Conservation (phyloP, 2,888 invertebrate genomes). For the Busseola fusca region DNA sequence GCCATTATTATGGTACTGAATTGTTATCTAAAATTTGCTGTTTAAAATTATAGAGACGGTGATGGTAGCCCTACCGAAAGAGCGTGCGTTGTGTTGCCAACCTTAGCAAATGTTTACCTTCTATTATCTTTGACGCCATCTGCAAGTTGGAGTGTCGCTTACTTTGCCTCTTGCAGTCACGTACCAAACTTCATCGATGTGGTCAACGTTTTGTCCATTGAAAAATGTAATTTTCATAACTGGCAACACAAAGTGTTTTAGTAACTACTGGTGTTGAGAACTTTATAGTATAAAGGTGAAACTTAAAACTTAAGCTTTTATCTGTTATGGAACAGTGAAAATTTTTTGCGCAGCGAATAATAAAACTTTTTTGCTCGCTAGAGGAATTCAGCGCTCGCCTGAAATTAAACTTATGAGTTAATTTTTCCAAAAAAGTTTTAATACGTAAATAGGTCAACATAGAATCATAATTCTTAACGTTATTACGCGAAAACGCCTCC, state of each 20-base stretch:
- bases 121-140: constrained; percentile 75
- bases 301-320: constrained; percentile 29
- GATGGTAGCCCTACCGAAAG: constrained; percentile 46
- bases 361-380: constrained; percentile 22
- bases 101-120: constrained; percentile 78
- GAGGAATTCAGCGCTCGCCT: constrained; percentile 19
- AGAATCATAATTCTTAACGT: constrained; percentile 42
- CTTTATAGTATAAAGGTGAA: constrained; percentile 4
- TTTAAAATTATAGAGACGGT: not conserved
- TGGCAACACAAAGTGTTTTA: constrained; percentile 22
- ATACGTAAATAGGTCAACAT: constrained; percentile 53
- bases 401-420: constrained; percentile 44
- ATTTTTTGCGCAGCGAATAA: not conserved
- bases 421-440: constrained; percentile 40
- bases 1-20: not conserved
- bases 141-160: constrained; percentile 54
- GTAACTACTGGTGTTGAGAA: not conserved
- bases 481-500: constrained; percentile 49
- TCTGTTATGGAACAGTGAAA: constrained; percentile 7
- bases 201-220: constrained; percentile 19
- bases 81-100: constrained; percentile 57
- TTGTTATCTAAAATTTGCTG: not conserved
- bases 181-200: constrained; percentile 41
- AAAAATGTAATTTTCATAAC: constrained; percentile 25
- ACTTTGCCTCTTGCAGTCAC: constrained; percentile 49